Percentiles rank a stretch among this genome's conserved stretches.
Conservation (phyloP, 53 echinoderm and acorn worm genomes). For the Echinarachnius parma region DNA sequence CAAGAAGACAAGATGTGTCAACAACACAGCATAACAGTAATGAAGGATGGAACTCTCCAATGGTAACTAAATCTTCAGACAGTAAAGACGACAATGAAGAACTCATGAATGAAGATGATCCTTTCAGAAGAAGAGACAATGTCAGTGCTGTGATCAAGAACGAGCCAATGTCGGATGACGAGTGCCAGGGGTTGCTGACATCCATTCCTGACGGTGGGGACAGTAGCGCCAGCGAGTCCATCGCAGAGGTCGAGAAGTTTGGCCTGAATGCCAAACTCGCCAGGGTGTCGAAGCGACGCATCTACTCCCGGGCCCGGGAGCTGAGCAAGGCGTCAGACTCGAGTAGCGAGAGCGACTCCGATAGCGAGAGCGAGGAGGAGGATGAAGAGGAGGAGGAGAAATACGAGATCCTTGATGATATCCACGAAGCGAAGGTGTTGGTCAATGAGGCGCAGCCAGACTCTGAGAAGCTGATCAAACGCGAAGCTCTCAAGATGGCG, state of each 20-base stretch:
- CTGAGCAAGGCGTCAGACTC: conserved; percentile 6
- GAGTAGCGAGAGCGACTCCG: conserved; percentile 39
- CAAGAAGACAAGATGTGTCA: too few relatives aligned
- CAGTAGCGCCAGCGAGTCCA: conserved; percentile 22
- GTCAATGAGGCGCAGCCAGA: conserved; percentile 32
- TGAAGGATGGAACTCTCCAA: too few relatives aligned
- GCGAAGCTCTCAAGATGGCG: conserved; percentile 21
- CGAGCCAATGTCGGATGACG: too few relatives aligned
- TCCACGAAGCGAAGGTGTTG: conserved; percentile 26
- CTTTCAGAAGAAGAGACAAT: too few relatives aligned
- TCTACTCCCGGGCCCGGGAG: conserved; percentile 29
- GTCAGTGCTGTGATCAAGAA: too few relatives aligned
- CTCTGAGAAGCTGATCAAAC: conserved; percentile 35
- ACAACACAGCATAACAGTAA: too few relatives aligned
- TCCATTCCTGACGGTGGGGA: not conserved
- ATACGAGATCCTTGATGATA: conserved; percentile 1
- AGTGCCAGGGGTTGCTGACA: too few relatives aligned
- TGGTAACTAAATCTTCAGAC: too few relatives aligned
- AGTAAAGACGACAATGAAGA: too few relatives aligned
- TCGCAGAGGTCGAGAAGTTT: conserved; percentile 36
- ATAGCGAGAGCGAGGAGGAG: conserved; percentile 35
- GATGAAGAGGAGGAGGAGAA: conserved; percentile 12
- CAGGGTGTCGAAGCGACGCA: conserved; percentile 21
- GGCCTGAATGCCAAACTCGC: conserved; percentile 24
- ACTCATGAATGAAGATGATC: too few relatives aligned